Conservation (phyloP, 2,113 vertebrate species). For the Serranochromis macrocephalus region DNA sequence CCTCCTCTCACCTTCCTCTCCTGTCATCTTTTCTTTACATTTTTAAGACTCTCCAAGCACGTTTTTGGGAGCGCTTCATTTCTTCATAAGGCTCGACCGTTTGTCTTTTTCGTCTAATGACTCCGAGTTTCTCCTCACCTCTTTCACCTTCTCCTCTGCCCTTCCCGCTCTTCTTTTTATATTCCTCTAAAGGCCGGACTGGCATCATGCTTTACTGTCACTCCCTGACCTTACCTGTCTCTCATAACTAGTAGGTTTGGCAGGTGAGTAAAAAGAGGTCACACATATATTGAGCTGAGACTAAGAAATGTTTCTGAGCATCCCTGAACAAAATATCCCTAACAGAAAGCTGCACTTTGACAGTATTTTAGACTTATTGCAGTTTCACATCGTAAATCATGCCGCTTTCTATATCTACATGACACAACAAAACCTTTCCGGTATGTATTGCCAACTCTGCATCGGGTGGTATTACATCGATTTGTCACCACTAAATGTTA, state of each 20-base stretch:
- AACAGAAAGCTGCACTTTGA: not conserved
- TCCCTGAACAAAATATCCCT: not conserved
- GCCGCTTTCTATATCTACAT: not conserved
- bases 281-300: not conserved
- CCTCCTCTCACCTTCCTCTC: conserved; percentile 6
- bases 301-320: not conserved
- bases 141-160: not conserved
- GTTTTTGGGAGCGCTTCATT: not conserved
- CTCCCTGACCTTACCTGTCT: not conserved
- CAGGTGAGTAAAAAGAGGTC: not conserved
- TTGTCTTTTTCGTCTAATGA: not conserved
- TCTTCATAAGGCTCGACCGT: not conserved
- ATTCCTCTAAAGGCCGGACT: not conserved
- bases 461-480: not conserved
- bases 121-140: not conserved
- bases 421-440: not conserved
- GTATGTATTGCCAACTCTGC: not conserved
- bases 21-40: not conserved
- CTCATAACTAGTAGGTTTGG: not conserved
- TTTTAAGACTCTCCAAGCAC: not conserved
- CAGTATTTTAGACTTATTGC: not conserved
- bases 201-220: not conserved
- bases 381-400: not conserved
- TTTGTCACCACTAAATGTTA: not conserved
- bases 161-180: not conserved